Evolutionary conservation across 1,140 invertebrate species (phyloP).

Genomic region (Eueides isabella): DNA sequence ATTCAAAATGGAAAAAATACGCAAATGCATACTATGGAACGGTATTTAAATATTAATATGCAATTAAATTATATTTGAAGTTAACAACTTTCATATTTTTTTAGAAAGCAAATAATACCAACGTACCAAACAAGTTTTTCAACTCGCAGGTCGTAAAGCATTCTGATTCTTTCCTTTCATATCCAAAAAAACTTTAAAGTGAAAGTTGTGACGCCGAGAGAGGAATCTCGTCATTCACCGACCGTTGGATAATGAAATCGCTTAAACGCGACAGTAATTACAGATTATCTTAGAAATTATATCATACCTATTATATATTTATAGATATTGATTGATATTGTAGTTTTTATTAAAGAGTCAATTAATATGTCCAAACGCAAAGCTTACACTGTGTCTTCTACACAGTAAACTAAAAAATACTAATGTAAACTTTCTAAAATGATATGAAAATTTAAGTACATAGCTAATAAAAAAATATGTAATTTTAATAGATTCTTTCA

Average conservation of each 20-base stretch:
- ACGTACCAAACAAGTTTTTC: conserved; percentile 35
- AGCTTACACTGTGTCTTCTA: too few species aligned
- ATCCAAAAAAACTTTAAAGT: conserved; percentile 73
- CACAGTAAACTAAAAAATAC: too few species aligned
- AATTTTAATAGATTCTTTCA: too few species aligned
- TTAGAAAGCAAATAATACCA: conserved; percentile 39
- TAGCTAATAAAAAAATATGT: too few species aligned
- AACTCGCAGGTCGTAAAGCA: conserved; percentile 38
- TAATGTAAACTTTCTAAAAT: too few species aligned
- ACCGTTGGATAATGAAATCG: conserved; percentile 64
- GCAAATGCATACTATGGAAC: not conserved
- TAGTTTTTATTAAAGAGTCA: not conserved
- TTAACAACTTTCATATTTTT: conserved; percentile 32
- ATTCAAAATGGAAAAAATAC: not conserved
- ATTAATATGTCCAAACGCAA: not conserved
- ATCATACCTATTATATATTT: conserved; percentile 12
- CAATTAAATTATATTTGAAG: not conserved
- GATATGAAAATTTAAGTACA: too few species aligned
- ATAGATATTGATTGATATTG: not conserved
- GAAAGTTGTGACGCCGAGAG: conserved; percentile 70
- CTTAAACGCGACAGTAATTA: conserved; percentile 62
- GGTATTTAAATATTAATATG: conserved; percentile 2
- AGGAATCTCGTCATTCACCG: conserved; percentile 67
- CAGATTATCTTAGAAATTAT: conserved; percentile 33
- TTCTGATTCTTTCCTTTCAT: conserved; percentile 58